These are phyloP conservation scores for Carcharodon carcharias DNA, from an alignment of 2,797 vertebrate genomes.

Conservation along the genomic window DNA sequence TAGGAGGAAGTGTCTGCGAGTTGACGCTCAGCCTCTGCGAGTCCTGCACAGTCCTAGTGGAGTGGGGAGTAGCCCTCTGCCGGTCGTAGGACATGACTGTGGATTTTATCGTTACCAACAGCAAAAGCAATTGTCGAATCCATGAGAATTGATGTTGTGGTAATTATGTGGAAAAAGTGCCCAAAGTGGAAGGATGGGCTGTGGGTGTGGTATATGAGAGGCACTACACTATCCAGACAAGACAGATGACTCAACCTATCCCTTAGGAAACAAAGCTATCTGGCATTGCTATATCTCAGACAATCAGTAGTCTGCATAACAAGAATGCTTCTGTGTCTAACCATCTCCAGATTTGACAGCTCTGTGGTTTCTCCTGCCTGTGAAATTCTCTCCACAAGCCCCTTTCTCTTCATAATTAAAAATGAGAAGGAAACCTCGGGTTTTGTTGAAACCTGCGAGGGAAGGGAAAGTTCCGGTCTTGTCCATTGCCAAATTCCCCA, in stretches of 20 bases:
- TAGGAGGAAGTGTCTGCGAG: too few relatives aligned
- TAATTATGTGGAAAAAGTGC: background rate
- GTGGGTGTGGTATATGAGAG: background rate
- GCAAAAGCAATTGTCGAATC: background rate
- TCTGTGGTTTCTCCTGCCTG: background rate
- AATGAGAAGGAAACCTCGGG: too few relatives aligned
- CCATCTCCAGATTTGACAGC: background rate
- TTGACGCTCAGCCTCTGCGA: too few relatives aligned
- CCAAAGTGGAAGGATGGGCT: background rate
- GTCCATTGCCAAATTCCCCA: background rate
- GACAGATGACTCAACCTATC: background rate
- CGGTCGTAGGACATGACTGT: background rate
- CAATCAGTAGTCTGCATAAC: background rate
- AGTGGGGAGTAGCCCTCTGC: background rate
- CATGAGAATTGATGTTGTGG: background rate
- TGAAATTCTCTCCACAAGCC: background rate
- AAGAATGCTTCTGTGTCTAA: background rate
- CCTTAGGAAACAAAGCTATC: slow-evolving; percentile 2
- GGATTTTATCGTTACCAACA: too few relatives aligned
- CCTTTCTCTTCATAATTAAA: background rate
- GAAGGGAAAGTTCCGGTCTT: background rate
- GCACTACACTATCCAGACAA: background rate
- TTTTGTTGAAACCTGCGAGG: background rate
- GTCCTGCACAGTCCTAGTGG: background rate
- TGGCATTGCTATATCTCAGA: background rate